These are phyloP conservation scores for Polyommatus icarus DNA, from an alignment of 2,888 invertebrate genomes.

Conservation along the genomic window DNA sequence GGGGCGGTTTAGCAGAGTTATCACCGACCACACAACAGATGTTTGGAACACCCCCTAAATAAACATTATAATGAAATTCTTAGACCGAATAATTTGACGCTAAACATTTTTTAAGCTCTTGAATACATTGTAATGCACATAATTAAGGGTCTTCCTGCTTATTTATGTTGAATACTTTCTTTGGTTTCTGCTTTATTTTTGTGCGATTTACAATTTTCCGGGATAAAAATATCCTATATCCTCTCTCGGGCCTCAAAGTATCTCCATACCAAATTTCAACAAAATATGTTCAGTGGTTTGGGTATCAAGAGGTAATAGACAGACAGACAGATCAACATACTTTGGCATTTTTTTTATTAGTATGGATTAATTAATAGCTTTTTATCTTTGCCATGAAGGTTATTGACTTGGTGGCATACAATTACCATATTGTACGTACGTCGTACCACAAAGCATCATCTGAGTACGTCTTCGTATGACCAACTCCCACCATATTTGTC, in stretches of 20 bases:
- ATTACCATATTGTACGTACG: neutral
- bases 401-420: no score
- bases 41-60: conserved; percentile 25
- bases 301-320: no score
- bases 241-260: no score
- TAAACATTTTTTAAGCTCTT: conserved; percentile 19
- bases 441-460: neutral
- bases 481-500: neutral
- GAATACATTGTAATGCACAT: neutral
- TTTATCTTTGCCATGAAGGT: no score
- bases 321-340: no score
- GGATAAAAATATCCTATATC: neutral
- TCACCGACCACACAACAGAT: conserved; percentile 28
- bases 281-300: no score
- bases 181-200: neutral
- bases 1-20: conserved; percentile 27
- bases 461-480: neutral
- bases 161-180: neutral
- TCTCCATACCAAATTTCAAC: no score
- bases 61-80: conserved; percentile 18
- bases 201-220: neutral
- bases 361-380: no score
- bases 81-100: conserved; percentile 18
- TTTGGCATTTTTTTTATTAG: no score
- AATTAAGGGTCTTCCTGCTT: neutral